phyloP scores from a whole-genome alignment of 2,113 vertebrate genomes.

The Calidris pygmaea region DNA sequence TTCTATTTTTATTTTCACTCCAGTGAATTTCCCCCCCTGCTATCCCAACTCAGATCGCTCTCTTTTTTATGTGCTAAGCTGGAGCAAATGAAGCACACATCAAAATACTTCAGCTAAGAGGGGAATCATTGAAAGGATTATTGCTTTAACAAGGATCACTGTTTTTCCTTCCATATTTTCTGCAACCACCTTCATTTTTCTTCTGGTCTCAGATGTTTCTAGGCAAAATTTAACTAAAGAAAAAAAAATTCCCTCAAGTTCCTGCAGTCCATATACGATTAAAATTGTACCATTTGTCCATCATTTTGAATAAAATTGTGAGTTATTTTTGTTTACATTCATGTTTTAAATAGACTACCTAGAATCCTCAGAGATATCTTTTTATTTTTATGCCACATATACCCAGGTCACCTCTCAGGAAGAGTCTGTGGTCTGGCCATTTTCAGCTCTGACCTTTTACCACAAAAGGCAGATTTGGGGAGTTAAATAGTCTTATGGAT shows the following conservation, averaged over 20 bases:
- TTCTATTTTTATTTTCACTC: slow-evolving; percentile 59
- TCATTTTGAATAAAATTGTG: neutral
- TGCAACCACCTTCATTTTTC: neutral
- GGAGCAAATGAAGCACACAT: slow-evolving; percentile 1
- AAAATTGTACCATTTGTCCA: neutral
- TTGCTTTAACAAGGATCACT: neutral
- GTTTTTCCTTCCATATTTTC: neutral
- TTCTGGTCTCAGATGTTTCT: neutral
- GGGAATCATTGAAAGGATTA: neutral
- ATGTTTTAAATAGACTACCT: neutral
- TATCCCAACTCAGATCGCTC: slow-evolving; percentile 18
- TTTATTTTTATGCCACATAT: neutral
- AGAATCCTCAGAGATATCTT: neutral
- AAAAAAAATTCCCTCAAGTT: neutral
- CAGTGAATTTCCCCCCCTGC: neutral
- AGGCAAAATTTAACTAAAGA: neutral
- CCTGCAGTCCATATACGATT: accelerated
- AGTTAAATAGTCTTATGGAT: neutral
- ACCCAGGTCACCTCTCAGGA: neutral
- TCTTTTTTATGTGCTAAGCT: neutral
- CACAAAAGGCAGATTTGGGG: neutral
- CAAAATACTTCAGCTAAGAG: neutral
- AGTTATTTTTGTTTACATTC: neutral
- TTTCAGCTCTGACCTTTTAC: neutral
- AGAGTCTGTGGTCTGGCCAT: neutral